Percentiles rank a stretch among this genome's conserved stretches.
phyloP scores from a whole-genome alignment of 1,140 invertebrate species.

The Holotrichia oblita region DNA sequence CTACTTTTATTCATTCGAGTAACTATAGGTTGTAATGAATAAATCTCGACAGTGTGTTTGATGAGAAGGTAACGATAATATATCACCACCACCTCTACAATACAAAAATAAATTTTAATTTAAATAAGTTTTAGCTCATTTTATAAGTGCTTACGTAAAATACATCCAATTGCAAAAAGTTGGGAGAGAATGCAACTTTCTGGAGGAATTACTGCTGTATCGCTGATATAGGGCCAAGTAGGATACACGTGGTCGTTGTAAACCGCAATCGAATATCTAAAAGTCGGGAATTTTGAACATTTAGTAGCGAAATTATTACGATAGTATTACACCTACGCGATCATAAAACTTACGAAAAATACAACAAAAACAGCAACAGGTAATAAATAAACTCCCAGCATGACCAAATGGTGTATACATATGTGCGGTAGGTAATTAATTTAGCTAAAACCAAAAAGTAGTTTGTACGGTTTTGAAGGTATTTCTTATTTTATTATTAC shows the following conservation, averaged over 20 bases:
- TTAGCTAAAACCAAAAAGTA: too few species aligned
- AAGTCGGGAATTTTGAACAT: background rate
- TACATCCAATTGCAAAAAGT: conserved; percentile 75
- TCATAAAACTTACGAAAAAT: background rate
- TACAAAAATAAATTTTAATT: background rate
- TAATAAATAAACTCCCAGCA: conserved; percentile 16
- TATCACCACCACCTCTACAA: background rate
- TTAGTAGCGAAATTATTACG: background rate
- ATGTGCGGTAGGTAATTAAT: too few species aligned
- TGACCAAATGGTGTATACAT: too few species aligned
- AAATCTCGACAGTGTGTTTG: background rate
- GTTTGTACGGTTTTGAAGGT: too few species aligned
- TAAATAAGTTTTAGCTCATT: too few species aligned
- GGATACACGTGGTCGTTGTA: conserved; percentile 73
- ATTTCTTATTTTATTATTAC: too few species aligned
- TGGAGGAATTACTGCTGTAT: conserved; percentile 77
- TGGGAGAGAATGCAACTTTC: conserved; percentile 84
- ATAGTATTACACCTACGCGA: background rate
- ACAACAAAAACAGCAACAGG: background rate
- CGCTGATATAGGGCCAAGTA: conserved; percentile 81
- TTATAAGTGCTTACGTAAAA: conserved; percentile 78
- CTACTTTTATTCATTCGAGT: background rate
- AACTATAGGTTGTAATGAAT: background rate
- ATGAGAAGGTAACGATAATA: background rate
- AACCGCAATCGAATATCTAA: conserved; percentile 64